These are phyloP conservation scores for Trachelipus rathkii DNA, from an alignment of 1,140 invertebrate species.

Conservation along the genomic window DNA sequence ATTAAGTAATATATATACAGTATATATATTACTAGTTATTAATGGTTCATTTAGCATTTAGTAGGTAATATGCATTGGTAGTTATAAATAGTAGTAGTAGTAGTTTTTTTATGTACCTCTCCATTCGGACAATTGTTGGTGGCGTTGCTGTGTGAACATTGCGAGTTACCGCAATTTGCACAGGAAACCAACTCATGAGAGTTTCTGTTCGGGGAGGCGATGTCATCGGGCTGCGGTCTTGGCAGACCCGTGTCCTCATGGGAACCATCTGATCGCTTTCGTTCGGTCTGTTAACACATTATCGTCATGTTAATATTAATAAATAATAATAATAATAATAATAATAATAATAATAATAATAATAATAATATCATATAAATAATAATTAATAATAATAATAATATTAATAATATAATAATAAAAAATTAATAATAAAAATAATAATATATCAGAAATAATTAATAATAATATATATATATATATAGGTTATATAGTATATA, in stretches of 20 bases:
- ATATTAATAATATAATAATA: too few species aligned
- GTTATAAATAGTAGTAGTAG: too few species aligned
- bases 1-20: too few species aligned
- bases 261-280: slow-evolving; percentile 34
- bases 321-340: slow-evolving; percentile 8
- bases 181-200: slow-evolving; percentile 40
- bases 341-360: not conserved
- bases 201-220: slow-evolving; percentile 30
- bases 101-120: slow-evolving; percentile 31
- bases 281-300: slow-evolving; percentile 30
- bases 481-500: too few species aligned
- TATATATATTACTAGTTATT: too few species aligned
- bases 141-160: slow-evolving; percentile 39
- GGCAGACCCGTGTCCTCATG: slow-evolving; percentile 18
- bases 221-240: slow-evolving; percentile 24
- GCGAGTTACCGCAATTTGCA: slow-evolving; percentile 40
- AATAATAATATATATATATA: too few species aligned
- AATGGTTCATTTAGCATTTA: too few species aligned
- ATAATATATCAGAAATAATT: too few species aligned
- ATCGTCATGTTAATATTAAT: not conserved
- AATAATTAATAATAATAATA: too few species aligned
- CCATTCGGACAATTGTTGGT: slow-evolving; percentile 41
- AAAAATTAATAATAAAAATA: too few species aligned
- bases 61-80: too few species aligned
- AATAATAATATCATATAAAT: too few species aligned